Evolutionary conservation across 1,140 invertebrate genomes (phyloP).

Genomic region (Radopholus similis): DNA sequence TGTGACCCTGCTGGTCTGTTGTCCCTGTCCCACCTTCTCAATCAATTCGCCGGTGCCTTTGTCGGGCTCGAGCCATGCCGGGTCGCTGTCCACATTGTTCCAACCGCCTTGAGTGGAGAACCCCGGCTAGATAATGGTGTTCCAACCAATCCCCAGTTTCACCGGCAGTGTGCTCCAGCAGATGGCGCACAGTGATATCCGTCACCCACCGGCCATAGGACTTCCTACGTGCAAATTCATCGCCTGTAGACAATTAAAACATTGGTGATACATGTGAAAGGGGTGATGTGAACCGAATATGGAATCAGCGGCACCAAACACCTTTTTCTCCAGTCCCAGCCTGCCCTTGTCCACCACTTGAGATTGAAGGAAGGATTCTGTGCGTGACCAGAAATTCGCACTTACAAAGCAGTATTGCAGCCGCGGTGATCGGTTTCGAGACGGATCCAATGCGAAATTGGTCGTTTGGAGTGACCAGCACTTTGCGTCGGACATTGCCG

Average conservation of each 20-base stretch:
- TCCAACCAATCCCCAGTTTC: neutral
- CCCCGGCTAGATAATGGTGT: neutral
- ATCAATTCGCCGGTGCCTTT: constrained; percentile 49
- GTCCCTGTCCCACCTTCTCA: too few relatives aligned
- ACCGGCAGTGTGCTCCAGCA: constrained; percentile 58
- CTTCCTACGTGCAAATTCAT: constrained; percentile 45
- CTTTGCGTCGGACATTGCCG: constrained; percentile 48
- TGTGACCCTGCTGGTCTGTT: neutral
- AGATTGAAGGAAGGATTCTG: neutral
- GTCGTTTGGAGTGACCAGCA: constrained; percentile 52
- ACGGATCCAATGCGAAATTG: constrained; percentile 58
- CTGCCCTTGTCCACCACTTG: constrained; percentile 48
- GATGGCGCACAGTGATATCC: constrained; percentile 53
- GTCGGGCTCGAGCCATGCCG: constrained; percentile 55
- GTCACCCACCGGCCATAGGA: constrained; percentile 50
- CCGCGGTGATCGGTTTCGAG: constrained; percentile 58
- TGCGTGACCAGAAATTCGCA: too few relatives aligned
- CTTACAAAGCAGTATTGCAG: constrained; percentile 47
- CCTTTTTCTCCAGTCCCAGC: constrained; percentile 44
- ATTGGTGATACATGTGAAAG: neutral
- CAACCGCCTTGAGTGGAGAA: constrained; percentile 46
- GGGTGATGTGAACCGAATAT: constrained; percentile 44
- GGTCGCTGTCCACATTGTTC: constrained; percentile 57
- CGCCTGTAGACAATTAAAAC: constrained; percentile 32
- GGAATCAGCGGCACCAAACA: constrained; percentile 47